phyloP scores from a whole-genome alignment of 2,797 vertebrate species.

The Cossypha heuglini region DNA sequence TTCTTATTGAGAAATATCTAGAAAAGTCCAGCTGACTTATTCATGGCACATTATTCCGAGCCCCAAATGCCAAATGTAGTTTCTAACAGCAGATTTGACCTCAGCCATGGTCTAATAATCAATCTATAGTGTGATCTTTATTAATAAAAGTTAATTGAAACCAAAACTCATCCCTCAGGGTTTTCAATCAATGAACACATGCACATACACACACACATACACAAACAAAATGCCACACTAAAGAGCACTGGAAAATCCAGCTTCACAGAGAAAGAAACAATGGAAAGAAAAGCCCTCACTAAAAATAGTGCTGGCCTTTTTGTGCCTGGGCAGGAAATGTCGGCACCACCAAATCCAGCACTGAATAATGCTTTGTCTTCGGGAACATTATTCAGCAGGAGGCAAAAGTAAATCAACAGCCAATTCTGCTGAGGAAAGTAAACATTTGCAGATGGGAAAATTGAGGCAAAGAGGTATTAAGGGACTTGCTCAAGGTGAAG shows the following conservation, averaged over 20 bases:
- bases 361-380: conserved; percentile 12
- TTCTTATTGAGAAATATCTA: background rate
- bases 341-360: background rate
- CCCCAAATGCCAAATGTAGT: background rate
- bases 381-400: background rate
- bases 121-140: background rate
- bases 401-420: conserved; percentile 17
- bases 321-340: conserved; percentile 39
- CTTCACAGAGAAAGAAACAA: conserved; percentile 17
- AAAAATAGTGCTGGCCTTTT: conserved; percentile 41
- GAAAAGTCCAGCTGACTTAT: background rate
- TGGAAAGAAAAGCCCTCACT: conserved; percentile 37
- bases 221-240: background rate
- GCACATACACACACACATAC: background rate
- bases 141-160: conserved; percentile 47
- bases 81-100: background rate
- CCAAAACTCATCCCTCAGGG: background rate
- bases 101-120: background rate
- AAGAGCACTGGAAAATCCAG: conserved; percentile 6
- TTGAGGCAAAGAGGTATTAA: background rate
- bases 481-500: background rate
- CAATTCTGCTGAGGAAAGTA: conserved; percentile 15
- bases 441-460: conserved; percentile 28
- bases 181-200: background rate
- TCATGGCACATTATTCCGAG: background rate